Base-by-base conservation (phyloP, 2,113 vertebrate species). In the Eulemur macaco region DNA sequence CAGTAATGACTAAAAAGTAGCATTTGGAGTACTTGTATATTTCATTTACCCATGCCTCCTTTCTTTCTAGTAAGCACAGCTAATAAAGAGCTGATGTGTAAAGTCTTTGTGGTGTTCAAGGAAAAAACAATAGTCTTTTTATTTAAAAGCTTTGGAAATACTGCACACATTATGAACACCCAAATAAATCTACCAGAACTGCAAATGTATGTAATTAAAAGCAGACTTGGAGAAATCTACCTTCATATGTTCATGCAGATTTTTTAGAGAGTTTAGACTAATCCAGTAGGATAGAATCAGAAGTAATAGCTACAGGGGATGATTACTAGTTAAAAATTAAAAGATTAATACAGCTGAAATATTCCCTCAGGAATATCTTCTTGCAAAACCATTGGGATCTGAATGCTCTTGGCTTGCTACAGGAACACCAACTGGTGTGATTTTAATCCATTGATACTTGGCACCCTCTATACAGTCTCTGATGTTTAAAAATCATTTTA, bases 401-500 rank as follows among this genome's bases (percentile, higher is more conserved):
- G n/a, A 93, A 77, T 91, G 58, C 37, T 13, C 69, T 96, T 94
- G 64, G 23, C 84, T 96, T 56, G 13, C 76, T 87, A 3, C 56
- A 82, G 39, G 23, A 93, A 96, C 50, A 91, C 78, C 37, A 37
- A 71, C 17, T 76, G 80, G 20, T 66, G 39, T 77, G 29, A 71
- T 85, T 95, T 96, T 93, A 50, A 94, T 47, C 37, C 64, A 66
- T 31, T 97, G 66, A 60, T 95, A 96, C n/a, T 29, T 96, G 56
- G 34, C 37, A 82, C 7, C 11, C 13, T 78, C 8, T 64, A 9
- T 85, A 78, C 89, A 86, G 56, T n/a, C 9, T 74, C 69, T 81
- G 50, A 27, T 60, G 73, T 82, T 80, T 63, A 60, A 37, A 86
- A 95, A 74, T 23, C 27, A 82, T 23, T 98, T 92, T 20, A 17